A percentile compares a stretch with the other conserved stretches of the same genome.
Conservation (phyloP, 1,140 invertebrate genomes). For the Scaptomyza hsui region DNA sequence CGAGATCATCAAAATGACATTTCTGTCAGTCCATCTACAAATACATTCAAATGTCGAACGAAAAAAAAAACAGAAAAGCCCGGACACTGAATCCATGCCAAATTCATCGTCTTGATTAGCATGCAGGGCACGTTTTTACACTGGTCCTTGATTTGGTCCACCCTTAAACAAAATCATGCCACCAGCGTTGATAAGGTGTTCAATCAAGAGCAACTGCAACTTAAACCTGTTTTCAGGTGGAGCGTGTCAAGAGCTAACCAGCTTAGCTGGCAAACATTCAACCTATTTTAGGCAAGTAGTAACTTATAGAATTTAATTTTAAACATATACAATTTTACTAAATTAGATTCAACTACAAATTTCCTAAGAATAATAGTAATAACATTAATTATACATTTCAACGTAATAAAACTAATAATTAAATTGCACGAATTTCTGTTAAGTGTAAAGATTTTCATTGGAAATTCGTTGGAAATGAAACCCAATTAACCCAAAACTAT, state of each 20-base stretch:
- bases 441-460: neutral
- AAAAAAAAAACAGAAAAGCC: neutral
- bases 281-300: no score
- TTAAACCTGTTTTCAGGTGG: neutral
- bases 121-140: constrained; percentile 49
- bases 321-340: no score
- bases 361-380: no score
- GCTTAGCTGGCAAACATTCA: neutral
- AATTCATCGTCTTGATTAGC: constrained; percentile 30
- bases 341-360: no score
- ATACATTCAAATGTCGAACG: constrained; percentile 26
- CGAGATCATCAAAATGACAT: constrained; percentile 62
- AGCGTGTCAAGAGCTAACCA: constrained; percentile 25
- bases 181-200: constrained; percentile 13
- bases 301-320: no score
- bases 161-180: neutral
- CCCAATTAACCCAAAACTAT: neutral
- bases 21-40: constrained; percentile 11
- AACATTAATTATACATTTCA: no score
- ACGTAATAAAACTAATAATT: no score
- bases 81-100: constrained; percentile 3
- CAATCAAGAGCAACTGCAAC: constrained; percentile 25
- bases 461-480: neutral
- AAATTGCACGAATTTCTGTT: no score
- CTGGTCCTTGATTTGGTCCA: constrained; percentile 17